Base-by-base conservation (phyloP, 1,140 invertebrate genomes). In the Homalodisca vitripennis region DNA sequence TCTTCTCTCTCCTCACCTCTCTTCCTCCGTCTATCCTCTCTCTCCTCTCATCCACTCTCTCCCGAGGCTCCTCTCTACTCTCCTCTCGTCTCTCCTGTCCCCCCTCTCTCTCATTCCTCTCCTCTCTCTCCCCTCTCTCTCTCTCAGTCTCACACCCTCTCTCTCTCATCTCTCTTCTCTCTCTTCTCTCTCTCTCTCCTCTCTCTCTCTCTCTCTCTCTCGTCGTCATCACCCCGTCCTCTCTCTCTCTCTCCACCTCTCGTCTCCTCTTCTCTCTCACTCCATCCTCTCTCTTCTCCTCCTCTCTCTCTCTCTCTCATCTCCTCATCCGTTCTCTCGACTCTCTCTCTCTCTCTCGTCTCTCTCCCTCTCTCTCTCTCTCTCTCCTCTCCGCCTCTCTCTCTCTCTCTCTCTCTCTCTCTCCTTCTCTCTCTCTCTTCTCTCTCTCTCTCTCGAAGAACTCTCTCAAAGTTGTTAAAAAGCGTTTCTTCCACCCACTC, bases 281-380 rank as follows among this genome's bases (percentile, higher is more conserved):
- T 26, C 26, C 57, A 24, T 27, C 26, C 29, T 22, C 57, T 26
- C 57, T 22, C 20, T 29, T 27, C 29, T 27, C 1, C 29, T 22
- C 57, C 29, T 27, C n/a, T n/a, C n/a, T n/a, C n/a, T n/a, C n/a
- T n/a, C n/a, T n/a, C n/a, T n/a, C n/a, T n/a, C n/a, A n/a, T 29
- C 29, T 29, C 57, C 29, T 27, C 26, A 17, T 29, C 57, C 29
- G 20, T 22, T 13, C 1, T 27, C 29, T 27, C 1, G 17, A 3
- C 57, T 60, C 57, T 29, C 29, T 29, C 57, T 60, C 57, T 29
- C n/a, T n/a, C n/a, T n/a, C n/a, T n/a, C n/a, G n/a, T n/a, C n/a
- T n/a, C n/a, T n/a, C n/a, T n/a, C n/a, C n/a, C n/a, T n/a, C n/a
- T n/a, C n/a, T n/a, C n/a, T n/a, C n/a, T n/a, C n/a, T n/a, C n/a